Evolutionary conservation across 2,888 invertebrate species (phyloP).

Genomic region (Orchesella flavescens): DNA sequence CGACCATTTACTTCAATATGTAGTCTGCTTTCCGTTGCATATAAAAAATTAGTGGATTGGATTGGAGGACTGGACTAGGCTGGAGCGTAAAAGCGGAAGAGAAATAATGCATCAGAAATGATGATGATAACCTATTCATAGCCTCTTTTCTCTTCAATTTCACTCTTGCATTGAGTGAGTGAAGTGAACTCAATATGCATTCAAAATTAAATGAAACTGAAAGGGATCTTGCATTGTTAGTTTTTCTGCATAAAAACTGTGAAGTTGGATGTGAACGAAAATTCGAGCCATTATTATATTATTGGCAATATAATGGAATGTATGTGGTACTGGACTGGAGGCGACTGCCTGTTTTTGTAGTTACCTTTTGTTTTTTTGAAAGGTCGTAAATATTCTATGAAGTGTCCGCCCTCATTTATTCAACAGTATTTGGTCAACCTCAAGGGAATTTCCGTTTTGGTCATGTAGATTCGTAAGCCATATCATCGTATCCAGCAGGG

Average conservation of each 20-base stretch:
- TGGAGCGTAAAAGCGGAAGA: slow-evolving; percentile 5
- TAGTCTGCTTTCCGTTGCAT: neutral
- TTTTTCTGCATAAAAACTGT: neutral
- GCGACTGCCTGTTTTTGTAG: slow-evolving; percentile 9
- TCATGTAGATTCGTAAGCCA: slow-evolving; percentile 10
- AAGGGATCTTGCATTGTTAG: neutral
- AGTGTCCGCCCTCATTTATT: slow-evolving; percentile 50
- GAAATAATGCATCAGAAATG: slow-evolving; percentile 37
- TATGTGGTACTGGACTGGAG: neutral
- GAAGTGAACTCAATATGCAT: neutral
- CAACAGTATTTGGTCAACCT: slow-evolving; percentile 44
- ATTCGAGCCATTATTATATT: neutral
- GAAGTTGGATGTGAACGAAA: too few relatives aligned
- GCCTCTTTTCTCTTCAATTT: slow-evolving; percentile 18
- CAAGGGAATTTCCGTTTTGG: slow-evolving; percentile 38
- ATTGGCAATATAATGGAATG: slow-evolving; percentile 7
- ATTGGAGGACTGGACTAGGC: too few relatives aligned
- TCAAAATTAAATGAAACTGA: too few relatives aligned
- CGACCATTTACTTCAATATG: neutral
- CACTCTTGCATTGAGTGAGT: neutral
- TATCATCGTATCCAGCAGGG: neutral
- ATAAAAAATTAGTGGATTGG: too few relatives aligned
- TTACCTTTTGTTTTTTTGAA: slow-evolving; percentile 42
- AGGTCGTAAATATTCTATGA: slow-evolving; percentile 51
- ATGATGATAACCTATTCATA: slow-evolving; percentile 51